Percentiles rank a stretch among this genome's conserved stretches.
Conservation (phyloP, 2,113 vertebrate species). For the Sapayoa aenigma region DNA sequence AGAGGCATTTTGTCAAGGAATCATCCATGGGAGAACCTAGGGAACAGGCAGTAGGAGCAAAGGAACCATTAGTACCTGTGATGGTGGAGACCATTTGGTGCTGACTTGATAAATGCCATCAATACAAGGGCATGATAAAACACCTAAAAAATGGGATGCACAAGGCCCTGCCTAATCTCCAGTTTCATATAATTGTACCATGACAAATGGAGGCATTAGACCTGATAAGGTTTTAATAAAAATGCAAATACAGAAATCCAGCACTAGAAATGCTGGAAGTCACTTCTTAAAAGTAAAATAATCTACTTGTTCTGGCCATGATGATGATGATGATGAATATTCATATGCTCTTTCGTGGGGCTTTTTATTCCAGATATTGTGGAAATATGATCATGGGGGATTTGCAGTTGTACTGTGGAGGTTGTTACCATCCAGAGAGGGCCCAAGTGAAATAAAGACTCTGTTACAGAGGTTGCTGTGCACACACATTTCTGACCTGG, state of each 20-base stretch:
- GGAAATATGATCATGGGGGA: neutral
- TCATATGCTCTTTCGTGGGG: neutral
- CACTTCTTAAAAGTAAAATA: neutral
- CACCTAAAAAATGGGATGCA: neutral
- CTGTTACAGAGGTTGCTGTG: accelerated
- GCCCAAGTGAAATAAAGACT: neutral
- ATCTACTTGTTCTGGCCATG: neutral
- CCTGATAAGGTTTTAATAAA: slow-evolving; percentile 70
- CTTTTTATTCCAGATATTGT: neutral
- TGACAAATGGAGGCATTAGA: slow-evolving; percentile 59
- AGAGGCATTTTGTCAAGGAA: neutral
- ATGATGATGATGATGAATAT: neutral
- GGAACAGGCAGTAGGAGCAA: neutral
- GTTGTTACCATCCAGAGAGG: neutral
- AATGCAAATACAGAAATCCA: slow-evolving; percentile 64
- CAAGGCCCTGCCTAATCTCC: slow-evolving; percentile 18
- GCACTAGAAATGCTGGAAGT: neutral
- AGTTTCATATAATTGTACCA: slow-evolving; percentile 21
- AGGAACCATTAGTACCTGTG: neutral
- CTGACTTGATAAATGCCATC: neutral
- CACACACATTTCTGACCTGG: neutral
- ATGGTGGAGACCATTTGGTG: neutral
- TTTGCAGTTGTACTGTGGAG: neutral
- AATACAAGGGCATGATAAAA: neutral
- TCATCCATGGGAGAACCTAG: neutral